Percentiles rank a stretch among this genome's conserved stretches.
These are phyloP conservation scores for Gavia stellata DNA, from an alignment of 2,113 vertebrate species.

Conservation along the genomic window DNA sequence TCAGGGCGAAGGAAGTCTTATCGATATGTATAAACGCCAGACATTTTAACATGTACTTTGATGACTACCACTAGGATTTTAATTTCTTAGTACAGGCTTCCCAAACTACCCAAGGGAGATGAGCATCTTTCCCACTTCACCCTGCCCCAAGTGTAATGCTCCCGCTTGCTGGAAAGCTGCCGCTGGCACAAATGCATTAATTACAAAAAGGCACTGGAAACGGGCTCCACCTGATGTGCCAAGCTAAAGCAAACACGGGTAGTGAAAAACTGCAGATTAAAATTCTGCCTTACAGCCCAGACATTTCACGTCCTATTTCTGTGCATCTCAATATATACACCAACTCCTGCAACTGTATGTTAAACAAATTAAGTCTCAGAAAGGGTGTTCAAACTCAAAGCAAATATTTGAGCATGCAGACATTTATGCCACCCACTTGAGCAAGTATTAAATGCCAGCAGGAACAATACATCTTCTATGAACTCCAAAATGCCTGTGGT, in stretches of 20 bases:
- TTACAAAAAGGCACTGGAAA: neutral
- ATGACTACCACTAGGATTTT: neutral
- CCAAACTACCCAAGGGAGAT: neutral
- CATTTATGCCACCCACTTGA: neutral
- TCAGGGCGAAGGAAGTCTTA: neutral
- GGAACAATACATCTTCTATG: neutral
- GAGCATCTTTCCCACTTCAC: neutral
- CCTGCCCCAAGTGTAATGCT: neutral
- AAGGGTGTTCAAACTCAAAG: neutral
- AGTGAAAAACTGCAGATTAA: neutral
- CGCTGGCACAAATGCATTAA: neutral
- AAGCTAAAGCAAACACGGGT: neutral
- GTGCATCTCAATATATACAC: neutral
- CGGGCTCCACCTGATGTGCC: neutral
- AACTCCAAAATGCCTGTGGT: neutral
- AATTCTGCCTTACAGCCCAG: neutral
- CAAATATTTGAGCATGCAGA: neutral
- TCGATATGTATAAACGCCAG: neutral
- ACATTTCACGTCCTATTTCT: neutral
- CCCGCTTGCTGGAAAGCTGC: neutral
- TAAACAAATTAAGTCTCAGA: neutral
- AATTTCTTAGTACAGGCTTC: neutral
- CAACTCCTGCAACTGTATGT: neutral
- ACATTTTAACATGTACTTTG: neutral
- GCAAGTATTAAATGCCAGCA: neutral